These are phyloP conservation scores for Pogonognathellus flavescens DNA, from an alignment of 1,140 invertebrate genomes.

Conservation along the genomic window DNA sequence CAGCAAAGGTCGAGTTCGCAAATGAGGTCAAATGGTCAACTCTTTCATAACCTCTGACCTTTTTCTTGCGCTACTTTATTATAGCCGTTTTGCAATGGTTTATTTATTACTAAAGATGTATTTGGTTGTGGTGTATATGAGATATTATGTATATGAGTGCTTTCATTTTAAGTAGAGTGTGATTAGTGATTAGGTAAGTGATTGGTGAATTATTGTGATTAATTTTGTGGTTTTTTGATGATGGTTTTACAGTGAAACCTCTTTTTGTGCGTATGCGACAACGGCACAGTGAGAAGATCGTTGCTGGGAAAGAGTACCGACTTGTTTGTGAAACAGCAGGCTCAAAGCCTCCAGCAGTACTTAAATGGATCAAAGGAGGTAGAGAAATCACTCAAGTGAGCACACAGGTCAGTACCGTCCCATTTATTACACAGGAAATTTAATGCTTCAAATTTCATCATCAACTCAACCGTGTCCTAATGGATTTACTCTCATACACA, in stretches of 20 bases:
- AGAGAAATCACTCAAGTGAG: constrained; percentile 72
- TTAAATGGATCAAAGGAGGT: constrained; percentile 90
- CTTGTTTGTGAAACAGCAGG: constrained; percentile 86
- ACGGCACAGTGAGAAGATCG: constrained; percentile 74
- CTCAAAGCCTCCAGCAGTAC: constrained; percentile 85
- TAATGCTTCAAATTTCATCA: constrained; percentile 56
- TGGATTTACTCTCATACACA: not conserved
- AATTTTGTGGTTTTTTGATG: constrained; percentile 59
- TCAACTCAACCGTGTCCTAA: constrained; percentile 4
- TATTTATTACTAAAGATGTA: too few species aligned
- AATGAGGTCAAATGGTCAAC: too few species aligned
- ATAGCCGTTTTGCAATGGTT: too few species aligned
- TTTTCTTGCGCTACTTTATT: too few species aligned
- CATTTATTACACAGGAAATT: constrained; percentile 60
- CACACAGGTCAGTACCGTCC: constrained; percentile 79
- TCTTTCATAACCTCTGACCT: too few species aligned
- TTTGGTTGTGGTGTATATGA: too few species aligned
- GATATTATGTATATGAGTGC: too few species aligned
- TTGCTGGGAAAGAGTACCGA: constrained; percentile 83
- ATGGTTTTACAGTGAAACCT: constrained; percentile 79
- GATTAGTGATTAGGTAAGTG: too few species aligned
- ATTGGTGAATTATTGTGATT: constrained; percentile 36
- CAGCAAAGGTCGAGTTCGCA: too few species aligned
- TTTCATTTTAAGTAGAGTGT: too few species aligned
- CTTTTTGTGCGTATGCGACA: constrained; percentile 81